phyloP scores from a whole-genome alignment of 2,797 vertebrate genomes.

The Pagetopsis macropterus region DNA sequence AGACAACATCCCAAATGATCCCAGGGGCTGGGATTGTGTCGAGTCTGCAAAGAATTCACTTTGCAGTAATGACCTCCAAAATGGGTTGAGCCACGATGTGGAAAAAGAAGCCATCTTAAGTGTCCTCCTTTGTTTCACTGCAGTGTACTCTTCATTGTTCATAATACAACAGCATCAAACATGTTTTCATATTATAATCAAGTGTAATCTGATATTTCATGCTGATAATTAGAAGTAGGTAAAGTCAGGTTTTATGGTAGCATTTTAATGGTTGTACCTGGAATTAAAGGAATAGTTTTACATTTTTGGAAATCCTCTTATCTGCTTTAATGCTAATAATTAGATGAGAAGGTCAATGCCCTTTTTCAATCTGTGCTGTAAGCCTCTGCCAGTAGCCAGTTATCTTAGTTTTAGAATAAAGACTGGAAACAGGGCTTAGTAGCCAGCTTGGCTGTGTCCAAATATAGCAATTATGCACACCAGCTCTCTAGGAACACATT shows the following conservation, averaged over 20 bases:
- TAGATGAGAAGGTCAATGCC: background rate
- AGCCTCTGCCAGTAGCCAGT: background rate
- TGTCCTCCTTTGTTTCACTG: background rate
- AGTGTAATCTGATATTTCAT: background rate
- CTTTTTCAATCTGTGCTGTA: background rate
- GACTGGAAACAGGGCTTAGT: background rate
- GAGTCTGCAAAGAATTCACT: constrained; percentile 46
- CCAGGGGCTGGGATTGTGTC: constrained; percentile 35
- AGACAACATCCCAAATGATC: constrained; percentile 34
- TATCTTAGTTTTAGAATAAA: background rate
- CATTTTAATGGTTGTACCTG: background rate
- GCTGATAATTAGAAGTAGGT: background rate
- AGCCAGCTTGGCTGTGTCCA: background rate
- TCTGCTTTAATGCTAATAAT: background rate
- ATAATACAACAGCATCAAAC: background rate
- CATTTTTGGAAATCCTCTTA: constrained; percentile 2
- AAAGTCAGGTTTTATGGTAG: background rate
- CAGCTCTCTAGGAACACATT: background rate
- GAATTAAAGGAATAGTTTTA: background rate
- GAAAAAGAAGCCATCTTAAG: constrained; percentile 6
- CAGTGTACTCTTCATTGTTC: background rate
- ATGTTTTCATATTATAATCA: background rate
- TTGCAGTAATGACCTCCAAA: constrained; percentile 37
- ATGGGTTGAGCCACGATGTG: constrained; percentile 24
- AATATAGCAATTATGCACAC: background rate